Evolutionary conservation across 2,888 invertebrate species (phyloP).

Genomic region (Boloria euphrosyne): DNA sequence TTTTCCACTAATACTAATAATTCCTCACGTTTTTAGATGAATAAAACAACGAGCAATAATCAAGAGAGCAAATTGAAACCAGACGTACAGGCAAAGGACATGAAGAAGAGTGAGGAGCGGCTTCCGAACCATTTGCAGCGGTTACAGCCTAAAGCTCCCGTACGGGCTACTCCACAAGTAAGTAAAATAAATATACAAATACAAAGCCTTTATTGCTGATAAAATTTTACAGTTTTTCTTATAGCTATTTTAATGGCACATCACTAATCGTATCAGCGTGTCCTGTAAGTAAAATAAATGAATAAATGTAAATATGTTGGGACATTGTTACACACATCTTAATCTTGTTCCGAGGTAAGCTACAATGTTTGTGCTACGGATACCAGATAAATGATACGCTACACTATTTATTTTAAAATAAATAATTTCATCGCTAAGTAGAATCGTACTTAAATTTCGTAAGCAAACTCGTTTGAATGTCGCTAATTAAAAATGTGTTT

Average conservation of each 20-base stretch:
- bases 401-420: too few species aligned
- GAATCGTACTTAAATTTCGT: constrained; percentile 18
- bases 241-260: too few species aligned
- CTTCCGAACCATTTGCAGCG: constrained; percentile 88
- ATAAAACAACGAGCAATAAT: constrained; percentile 43
- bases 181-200: constrained; percentile 44
- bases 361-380: too few species aligned
- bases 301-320: too few species aligned
- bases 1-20: too few species aligned
- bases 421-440: constrained; percentile 21
- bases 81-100: constrained; percentile 7
- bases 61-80: constrained; percentile 24
- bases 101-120: constrained; percentile 39
- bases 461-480: constrained; percentile 53
- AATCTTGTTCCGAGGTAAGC: too few species aligned
- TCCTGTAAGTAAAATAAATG: too few species aligned
- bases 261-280: too few species aligned
- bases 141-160: constrained; percentile 84
- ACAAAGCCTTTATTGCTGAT: too few species aligned
- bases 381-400: too few species aligned
- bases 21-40: constrained; percentile 47
- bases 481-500: constrained; percentile 77
- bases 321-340: too few species aligned
- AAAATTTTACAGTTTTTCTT: too few species aligned
- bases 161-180: constrained; percentile 66